These are phyloP conservation scores for Drosophila micromelanica DNA, from an alignment of 1,140 invertebrate species.

Conservation along the genomic window DNA sequence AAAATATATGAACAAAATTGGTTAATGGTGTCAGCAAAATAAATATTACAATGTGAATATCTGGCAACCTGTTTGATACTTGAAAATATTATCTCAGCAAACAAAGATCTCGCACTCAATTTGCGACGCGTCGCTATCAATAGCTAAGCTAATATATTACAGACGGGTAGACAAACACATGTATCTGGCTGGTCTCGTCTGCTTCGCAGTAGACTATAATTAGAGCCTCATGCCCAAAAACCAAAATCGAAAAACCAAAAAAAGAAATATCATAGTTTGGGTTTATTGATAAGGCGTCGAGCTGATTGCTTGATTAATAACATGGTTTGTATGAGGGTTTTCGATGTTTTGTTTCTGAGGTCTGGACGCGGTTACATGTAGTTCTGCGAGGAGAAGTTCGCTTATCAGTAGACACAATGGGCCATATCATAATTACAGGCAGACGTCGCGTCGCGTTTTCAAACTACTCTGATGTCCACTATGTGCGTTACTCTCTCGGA, in stretches of 20 bases:
- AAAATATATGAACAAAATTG: constrained; percentile 14
- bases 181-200: constrained; percentile 26
- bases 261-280: constrained; percentile 19
- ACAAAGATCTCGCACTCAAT: constrained; percentile 37
- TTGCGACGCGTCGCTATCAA: constrained; percentile 19
- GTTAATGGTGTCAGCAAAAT: constrained; percentile 14
- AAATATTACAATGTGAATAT: constrained; percentile 3
- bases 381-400: constrained; percentile 23
- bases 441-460: constrained; percentile 36
- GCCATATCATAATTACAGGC: constrained; percentile 45
- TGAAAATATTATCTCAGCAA: constrained; percentile 36
- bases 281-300: constrained; percentile 31
- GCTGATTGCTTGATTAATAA: constrained; percentile 60
- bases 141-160: constrained; percentile 39
- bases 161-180: constrained; percentile 15
- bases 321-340: constrained; percentile 5
- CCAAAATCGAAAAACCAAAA: constrained; percentile 3
- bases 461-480: constrained; percentile 21
- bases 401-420: constrained; percentile 45
- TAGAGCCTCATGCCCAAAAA: constrained; percentile 20
- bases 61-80: constrained; percentile 31
- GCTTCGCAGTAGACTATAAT: constrained; percentile 36
- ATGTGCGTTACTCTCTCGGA: constrained; percentile 1
- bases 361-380: constrained; percentile 17
- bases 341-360: constrained; percentile 27